Evolutionary conservation across 2,113 vertebrate genomes (phyloP).

Genomic region (Hiodon alosoides): DNA sequence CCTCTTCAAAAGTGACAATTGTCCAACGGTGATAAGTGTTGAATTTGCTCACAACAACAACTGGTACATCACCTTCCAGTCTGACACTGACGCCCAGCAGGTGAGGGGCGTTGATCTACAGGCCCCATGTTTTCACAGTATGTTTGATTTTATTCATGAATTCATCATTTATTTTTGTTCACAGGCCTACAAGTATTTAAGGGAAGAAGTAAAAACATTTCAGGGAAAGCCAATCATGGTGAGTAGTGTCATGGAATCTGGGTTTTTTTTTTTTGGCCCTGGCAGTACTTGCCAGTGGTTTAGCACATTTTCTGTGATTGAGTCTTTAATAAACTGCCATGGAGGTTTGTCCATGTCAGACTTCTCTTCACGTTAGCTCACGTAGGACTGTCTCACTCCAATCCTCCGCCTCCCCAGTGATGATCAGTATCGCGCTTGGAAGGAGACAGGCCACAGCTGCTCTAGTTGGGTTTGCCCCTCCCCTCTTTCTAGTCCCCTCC

Average conservation of each 20-base stretch:
- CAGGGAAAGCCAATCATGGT: constrained; percentile 99
- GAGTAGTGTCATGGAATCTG: constrained; percentile 43
- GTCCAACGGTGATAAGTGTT: constrained; percentile 96
- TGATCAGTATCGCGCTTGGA: constrained; percentile 6
- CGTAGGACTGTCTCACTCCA: no score
- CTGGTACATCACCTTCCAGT: constrained; percentile 99
- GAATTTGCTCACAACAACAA: constrained; percentile 99
- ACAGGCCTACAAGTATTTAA: constrained; percentile 91
- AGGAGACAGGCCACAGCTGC: constrained; percentile 7
- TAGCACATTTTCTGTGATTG: no score
- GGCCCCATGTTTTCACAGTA: background rate
- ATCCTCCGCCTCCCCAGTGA: background rate
- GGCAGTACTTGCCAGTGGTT: no score
- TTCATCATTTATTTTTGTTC: background rate
- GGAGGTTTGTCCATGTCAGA: background rate
- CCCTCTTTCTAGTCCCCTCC: no score
- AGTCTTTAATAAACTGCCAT: background rate
- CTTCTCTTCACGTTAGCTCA: no score
- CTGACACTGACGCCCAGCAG: constrained; percentile 95
- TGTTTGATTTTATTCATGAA: background rate
- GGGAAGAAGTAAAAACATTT: constrained; percentile 99
- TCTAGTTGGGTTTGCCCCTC: background rate
- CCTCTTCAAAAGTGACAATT: constrained; percentile 91
- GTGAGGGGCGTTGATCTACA: constrained; percentile 48
- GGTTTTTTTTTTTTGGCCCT: no score